Conservation (phyloP, 2,113 vertebrate species). For the human region GRCh38 chr11:117915501-117916000, state of each 20-base stretch:
- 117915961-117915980: not conserved
- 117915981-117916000: not conserved
- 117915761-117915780: fast-evolving
- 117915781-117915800: not conserved
- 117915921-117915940: too few relatives aligned
- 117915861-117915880: too few relatives aligned
- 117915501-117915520: not conserved
- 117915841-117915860: not conserved
- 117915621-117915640: not conserved
- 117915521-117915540: too few relatives aligned
- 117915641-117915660: not conserved
- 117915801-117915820: not conserved
- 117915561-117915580: fast-evolving
- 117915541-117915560: not conserved
- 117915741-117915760: not conserved
- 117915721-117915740: not conserved
- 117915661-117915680: not conserved
- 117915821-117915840: not conserved
- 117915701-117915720: not conserved
- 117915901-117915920: not conserved
- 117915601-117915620: fast-evolving
- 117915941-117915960: not conserved
- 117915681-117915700: not conserved
- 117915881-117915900: fast-evolving
- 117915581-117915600: not conserved